These are phyloP conservation scores for Lithobius niger DNA, from an alignment of 1,140 invertebrate species.

Conservation along the genomic window DNA sequence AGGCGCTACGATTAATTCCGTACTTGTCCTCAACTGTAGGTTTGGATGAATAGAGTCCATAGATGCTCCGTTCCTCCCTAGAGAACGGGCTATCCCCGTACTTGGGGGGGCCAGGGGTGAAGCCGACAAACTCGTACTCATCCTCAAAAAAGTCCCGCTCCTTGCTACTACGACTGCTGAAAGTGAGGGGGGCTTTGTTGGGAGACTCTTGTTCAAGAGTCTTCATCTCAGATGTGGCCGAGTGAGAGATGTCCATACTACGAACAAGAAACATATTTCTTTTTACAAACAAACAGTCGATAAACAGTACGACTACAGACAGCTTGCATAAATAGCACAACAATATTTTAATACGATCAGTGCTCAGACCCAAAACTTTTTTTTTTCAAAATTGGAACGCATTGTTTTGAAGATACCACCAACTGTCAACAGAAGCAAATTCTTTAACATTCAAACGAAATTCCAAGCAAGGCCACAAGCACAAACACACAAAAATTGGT, in stretches of 20 bases:
- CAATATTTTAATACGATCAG: no score
- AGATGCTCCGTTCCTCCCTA: background rate
- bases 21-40: background rate
- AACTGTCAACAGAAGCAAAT: no score
- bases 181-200: slow-evolving; percentile 24
- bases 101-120: slow-evolving; percentile 29
- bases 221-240: slow-evolving; percentile 82
- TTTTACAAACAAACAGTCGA: slow-evolving; percentile 6
- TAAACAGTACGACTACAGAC: no score
- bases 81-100: slow-evolving; percentile 13
- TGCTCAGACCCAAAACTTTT: no score
- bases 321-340: no score
- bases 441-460: no score
- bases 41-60: background rate
- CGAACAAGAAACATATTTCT: background rate
- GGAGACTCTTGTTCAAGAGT: slow-evolving; percentile 70
- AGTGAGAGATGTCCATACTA: slow-evolving; percentile 48
- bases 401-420: no score
- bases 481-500: no score
- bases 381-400: no score
- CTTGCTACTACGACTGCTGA: slow-evolving; percentile 16
- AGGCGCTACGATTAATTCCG: background rate
- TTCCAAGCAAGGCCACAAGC: no score
- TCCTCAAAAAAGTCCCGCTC: slow-evolving; percentile 32
- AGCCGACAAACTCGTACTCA: slow-evolving; percentile 37